Evolutionary conservation across 1,140 invertebrate genomes (phyloP).

Genomic region (Ptiloglossa arizonensis): DNA sequence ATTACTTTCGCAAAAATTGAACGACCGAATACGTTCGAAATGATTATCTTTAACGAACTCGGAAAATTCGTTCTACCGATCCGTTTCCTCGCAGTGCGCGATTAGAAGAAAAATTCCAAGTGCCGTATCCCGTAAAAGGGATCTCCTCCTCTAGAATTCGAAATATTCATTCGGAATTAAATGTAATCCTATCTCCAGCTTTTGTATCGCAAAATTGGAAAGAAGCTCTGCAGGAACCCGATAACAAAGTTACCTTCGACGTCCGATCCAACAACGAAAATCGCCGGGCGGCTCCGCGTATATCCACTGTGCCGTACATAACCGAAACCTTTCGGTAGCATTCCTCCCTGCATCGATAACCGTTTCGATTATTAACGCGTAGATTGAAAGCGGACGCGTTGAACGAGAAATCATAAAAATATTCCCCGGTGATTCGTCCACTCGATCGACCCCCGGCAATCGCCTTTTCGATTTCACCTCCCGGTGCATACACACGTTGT

Average conservation of each 20-base stretch:
- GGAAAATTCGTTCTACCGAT: no score
- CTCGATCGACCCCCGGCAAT: neutral
- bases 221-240: neutral
- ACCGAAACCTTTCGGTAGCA: neutral
- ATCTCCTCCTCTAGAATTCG: no score
- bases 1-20: no score
- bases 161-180: no score
- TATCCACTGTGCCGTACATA: neutral
- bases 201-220: neutral
- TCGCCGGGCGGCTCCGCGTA: neutral
- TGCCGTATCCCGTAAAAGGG: no score
- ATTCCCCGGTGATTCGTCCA: slow-evolving; percentile 22
- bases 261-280: neutral
- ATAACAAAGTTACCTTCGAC: neutral
- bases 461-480: slow-evolving; percentile 38
- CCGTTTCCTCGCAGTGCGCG: no score
- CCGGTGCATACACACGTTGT: slow-evolving; percentile 8
- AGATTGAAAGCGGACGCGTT: neutral
- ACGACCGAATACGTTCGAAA: no score
- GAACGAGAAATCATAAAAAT: slow-evolving; percentile 13
- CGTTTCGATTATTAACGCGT: slow-evolving; percentile 7
- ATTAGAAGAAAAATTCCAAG: no score
- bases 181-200: no score
- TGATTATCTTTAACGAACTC: no score
- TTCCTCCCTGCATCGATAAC: neutral